Evolutionary conservation across 2,888 invertebrate species (phyloP), one percentile per base, ranked within the genome.

Genomic region (Hemaris fuciformis): DNA sequence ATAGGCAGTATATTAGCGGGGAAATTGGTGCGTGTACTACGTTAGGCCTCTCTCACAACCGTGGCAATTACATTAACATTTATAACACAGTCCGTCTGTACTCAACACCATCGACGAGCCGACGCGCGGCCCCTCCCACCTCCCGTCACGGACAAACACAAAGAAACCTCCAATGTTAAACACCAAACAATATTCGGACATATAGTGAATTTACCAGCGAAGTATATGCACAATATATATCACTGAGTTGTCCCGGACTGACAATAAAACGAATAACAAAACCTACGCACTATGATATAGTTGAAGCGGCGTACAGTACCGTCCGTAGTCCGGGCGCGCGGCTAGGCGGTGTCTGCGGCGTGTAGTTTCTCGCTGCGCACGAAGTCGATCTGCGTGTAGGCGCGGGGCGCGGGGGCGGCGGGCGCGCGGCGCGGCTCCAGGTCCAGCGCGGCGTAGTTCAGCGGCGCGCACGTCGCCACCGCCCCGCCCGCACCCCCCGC

Each of bases 341-440:
- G 38, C 60, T 60, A 60, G 13, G 60, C 48, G 13, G 38, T 25
- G 48, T 60, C 60, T 6, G 73, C 76, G 20, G 82, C 77, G 74
- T 80, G 82, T 18, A 82, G 74, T 61, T 84, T 76, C 73, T 94
- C 94, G 82, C 94, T 94, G 83, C 95, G 94, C 34, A 94, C 91
- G 87, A 97, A 97, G 93, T 97, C 97, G 66, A 97, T 97, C 90
- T 96, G 95, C 67, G 97, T 96, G 87, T 97, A 97, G 43, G 94
- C 93, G 76, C 95, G 94, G 63, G 89, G 86, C 48, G 93, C 78
- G 22, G 89, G 76, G 23, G 92, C 87, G 42, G 93, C 67, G 72
- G 70, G 74, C 66, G 77, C 76, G 42, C 78, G 79, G 6, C 83
- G 81, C 71, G 85, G 88, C 80, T 91, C 89, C 70, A 91, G 81